These are phyloP conservation scores for Isurus oxyrinchus DNA, from an alignment of 2,113 vertebrate genomes.

Conservation along the genomic window DNA sequence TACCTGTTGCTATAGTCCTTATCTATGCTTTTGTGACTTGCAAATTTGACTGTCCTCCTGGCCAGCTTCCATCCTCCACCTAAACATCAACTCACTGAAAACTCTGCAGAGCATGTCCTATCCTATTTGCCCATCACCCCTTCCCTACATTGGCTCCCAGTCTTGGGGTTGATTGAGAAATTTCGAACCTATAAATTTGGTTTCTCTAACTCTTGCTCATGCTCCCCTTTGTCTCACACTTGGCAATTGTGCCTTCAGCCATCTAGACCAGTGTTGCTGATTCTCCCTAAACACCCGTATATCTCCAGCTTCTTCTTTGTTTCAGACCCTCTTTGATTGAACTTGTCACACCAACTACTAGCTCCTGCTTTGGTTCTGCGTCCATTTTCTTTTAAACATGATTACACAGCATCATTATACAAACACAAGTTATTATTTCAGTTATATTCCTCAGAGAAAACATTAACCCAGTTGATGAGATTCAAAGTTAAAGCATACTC, in stretches of 20 bases:
- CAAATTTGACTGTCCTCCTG: neutral
- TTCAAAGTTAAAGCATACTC: neutral
- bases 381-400: neutral
- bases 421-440: neutral
- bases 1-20: neutral
- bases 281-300: neutral
- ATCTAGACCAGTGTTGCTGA: neutral
- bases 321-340: neutral
- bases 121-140: neutral
- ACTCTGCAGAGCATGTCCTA: neutral
- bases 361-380: neutral
- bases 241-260: neutral
- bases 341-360: neutral
- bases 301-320: neutral
- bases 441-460: neutral
- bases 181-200: neutral
- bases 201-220: neutral
- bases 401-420: neutral
- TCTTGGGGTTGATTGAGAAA: neutral
- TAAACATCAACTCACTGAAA: neutral
- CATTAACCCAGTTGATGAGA: neutral
- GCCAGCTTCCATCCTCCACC: neutral
- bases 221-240: neutral
- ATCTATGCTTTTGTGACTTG: neutral
- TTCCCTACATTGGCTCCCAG: neutral